A percentile compares a stretch with the other conserved stretches of the same genome.
Conservation (phyloP, 2,888 invertebrate genomes). For the Thumatha senex region DNA sequence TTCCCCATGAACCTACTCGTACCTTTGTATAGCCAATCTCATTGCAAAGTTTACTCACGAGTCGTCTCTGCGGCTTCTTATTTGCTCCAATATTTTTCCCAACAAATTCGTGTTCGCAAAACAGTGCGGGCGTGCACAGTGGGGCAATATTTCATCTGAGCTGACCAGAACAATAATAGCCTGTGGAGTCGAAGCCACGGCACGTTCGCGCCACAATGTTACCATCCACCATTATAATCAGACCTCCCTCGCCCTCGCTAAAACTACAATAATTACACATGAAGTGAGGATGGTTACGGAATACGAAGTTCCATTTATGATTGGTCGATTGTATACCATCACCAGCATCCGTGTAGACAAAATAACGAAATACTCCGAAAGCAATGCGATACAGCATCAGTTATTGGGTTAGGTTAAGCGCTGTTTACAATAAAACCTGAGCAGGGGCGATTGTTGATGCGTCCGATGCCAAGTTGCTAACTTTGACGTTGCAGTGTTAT, state of each 20-base stretch:
- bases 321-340: slow-evolving; percentile 66
- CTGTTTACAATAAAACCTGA: slow-evolving; percentile 66
- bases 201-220: slow-evolving; percentile 82
- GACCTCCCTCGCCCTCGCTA: slow-evolving; percentile 49
- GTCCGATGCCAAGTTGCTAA: slow-evolving; percentile 70
- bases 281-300: slow-evolving; percentile 36
- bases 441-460: slow-evolving; percentile 76
- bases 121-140: slow-evolving; percentile 76
- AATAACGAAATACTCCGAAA: slow-evolving; percentile 81
- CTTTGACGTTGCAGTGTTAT: slow-evolving; percentile 59
- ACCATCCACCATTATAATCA: slow-evolving; percentile 52
- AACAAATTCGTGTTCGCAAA: slow-evolving; percentile 75
- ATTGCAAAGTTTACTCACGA: slow-evolving; percentile 67
- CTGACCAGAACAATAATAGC: slow-evolving; percentile 83
- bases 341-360: slow-evolving; percentile 81
- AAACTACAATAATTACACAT: slow-evolving; percentile 38
- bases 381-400: slow-evolving; percentile 75
- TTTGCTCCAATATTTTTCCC: slow-evolving; percentile 75
- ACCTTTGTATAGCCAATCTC: slow-evolving; percentile 40
- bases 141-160: slow-evolving; percentile 82
- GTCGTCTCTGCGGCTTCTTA: slow-evolving; percentile 66
- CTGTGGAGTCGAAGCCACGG: slow-evolving; percentile 77
- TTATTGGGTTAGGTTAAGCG: slow-evolving; percentile 82
- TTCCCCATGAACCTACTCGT: slow-evolving; percentile 16
- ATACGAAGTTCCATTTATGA: slow-evolving; percentile 43